Conservation (phyloP, 2,888 invertebrate genomes). For the Clusia tigrina region DNA sequence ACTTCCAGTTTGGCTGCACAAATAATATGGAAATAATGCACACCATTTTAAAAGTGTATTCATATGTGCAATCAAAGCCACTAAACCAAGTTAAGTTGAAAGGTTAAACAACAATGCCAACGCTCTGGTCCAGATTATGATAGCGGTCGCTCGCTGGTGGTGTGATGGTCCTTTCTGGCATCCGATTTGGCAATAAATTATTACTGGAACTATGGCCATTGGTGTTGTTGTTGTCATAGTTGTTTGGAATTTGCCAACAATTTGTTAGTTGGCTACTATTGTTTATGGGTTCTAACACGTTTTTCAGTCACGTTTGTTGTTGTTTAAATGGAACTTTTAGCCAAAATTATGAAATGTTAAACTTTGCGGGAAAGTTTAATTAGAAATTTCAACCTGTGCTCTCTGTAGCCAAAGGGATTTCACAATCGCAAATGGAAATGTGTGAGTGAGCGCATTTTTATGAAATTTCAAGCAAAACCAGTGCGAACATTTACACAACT, state of each 20-base stretch:
- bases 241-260: constrained; percentile 53
- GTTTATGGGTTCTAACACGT: constrained; percentile 14
- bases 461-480: no score
- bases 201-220: not conserved
- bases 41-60: not conserved
- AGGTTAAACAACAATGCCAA: no score
- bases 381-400: not conserved
- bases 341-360: constrained; percentile 14
- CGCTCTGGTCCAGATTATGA: not conserved
- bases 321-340: not conserved
- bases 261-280: constrained; percentile 49
- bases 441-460: no score
- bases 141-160: not conserved
- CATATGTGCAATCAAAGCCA: no score
- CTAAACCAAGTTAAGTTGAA: no score
- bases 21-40: not conserved
- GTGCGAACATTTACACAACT: no score
- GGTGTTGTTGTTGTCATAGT: constrained; percentile 35
- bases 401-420: no score
- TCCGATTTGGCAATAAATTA: not conserved
- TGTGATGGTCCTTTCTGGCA: not conserved
- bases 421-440: no score
- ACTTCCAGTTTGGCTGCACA: no score
- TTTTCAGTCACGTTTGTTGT: constrained; percentile 37
- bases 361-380: constrained; percentile 20